These are phyloP conservation scores for Erythrocercus mccallii DNA, from an alignment of 2,113 vertebrate species.

Conservation along the genomic window DNA sequence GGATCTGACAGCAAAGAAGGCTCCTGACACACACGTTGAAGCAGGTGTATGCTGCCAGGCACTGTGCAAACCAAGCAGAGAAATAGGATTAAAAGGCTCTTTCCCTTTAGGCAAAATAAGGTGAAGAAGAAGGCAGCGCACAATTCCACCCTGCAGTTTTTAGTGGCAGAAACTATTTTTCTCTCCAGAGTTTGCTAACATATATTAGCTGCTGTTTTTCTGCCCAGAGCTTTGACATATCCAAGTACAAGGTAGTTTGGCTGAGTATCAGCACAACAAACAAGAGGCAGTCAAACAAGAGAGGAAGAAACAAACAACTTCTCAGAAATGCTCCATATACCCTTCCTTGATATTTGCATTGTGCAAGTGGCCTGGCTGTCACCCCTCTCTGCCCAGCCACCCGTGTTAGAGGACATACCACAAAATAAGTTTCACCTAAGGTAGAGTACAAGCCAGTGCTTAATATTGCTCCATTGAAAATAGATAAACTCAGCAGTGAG, in stretches of 20 bases:
- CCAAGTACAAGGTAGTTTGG: background rate
- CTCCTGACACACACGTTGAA: background rate
- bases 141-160: background rate
- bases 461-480: background rate
- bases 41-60: slow-evolving; percentile 2
- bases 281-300: background rate
- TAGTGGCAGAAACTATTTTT: slow-evolving; percentile 5
- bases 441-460: background rate
- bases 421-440: background rate
- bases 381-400: background rate
- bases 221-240: slow-evolving; percentile 6
- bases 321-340: background rate
- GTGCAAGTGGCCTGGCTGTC: background rate
- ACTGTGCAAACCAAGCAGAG: background rate
- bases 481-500: background rate
- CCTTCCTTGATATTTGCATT: background rate
- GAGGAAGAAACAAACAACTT: background rate
- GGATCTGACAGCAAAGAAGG: background rate
- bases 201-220: slow-evolving; percentile 14
- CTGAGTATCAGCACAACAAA: background rate
- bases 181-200: background rate
- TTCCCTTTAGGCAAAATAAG: slow-evolving; percentile 14
- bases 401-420: background rate
- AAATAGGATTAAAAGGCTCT: background rate
- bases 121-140: background rate